phyloP scores from a whole-genome alignment of 2,797 vertebrate genomes.

The Enoplosus armatus region DNA sequence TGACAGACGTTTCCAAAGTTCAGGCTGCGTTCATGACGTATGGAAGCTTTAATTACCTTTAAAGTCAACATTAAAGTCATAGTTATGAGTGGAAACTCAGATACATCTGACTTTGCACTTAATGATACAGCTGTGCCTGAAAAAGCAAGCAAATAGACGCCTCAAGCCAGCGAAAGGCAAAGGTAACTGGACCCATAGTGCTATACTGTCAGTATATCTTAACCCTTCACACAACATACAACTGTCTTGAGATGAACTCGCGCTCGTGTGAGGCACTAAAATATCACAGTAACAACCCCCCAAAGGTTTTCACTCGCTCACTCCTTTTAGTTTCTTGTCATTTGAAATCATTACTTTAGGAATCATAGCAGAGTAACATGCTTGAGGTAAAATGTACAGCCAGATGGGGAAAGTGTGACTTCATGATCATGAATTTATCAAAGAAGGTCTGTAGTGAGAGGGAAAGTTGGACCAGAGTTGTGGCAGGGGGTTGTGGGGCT shows the following conservation, averaged over 20 bases:
- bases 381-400: conserved; percentile 31
- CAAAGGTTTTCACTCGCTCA: not conserved
- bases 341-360: not conserved
- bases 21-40: not conserved
- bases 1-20: not conserved
- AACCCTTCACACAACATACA: too few species aligned
- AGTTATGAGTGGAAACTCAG: too few species aligned
- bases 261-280: not conserved
- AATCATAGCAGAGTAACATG: not conserved
- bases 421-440: conserved; percentile 65
- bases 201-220: too few species aligned
- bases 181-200: not conserved
- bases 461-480: conserved; percentile 42
- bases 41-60: not conserved
- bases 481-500: not conserved
- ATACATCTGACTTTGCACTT: not conserved
- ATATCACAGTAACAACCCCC: not conserved
- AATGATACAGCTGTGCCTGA: not conserved
- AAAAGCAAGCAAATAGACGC: not conserved
- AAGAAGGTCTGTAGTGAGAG: conserved; percentile 56
- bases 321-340: not conserved
- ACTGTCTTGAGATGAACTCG: too few species aligned
- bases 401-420: conserved; percentile 69
- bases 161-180: not conserved
- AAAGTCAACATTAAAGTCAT: not conserved